Conservation (phyloP, 2,797 vertebrate species). For the Scarus forsteni region DNA sequence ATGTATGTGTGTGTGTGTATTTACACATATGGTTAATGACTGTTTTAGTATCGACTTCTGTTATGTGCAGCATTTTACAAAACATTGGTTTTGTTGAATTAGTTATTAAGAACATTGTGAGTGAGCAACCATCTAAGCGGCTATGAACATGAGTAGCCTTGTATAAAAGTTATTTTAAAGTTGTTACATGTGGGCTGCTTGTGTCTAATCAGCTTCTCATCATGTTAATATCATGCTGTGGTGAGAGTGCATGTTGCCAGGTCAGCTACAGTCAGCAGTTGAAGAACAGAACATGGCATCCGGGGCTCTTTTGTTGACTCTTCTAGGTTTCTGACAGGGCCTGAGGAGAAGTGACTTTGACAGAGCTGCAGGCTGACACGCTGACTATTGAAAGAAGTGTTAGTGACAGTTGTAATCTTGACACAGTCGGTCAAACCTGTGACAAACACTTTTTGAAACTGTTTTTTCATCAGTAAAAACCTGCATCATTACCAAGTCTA, state of each 20-base stretch:
- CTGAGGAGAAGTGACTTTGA: constrained; percentile 14
- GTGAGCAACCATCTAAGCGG: neutral
- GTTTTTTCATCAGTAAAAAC: neutral
- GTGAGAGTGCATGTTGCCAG: constrained; percentile 45
- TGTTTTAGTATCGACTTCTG: too few relatives aligned
- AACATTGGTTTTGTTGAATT: neutral
- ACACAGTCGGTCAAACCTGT: constrained; percentile 6
- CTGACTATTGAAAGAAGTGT: constrained; percentile 19
- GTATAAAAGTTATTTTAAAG: constrained; percentile 6
- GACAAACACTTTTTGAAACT: neutral
- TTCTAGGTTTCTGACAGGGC: constrained; percentile 14
- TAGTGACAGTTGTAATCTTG: constrained; percentile 4
- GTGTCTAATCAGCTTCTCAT: constrained; percentile 38
- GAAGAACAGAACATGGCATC: constrained; percentile 38
- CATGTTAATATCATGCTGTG: constrained; percentile 38
- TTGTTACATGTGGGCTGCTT: constrained; percentile 6
- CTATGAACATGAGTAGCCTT: neutral
- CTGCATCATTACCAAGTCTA: too few relatives aligned
- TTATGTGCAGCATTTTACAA: neutral
- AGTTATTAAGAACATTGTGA: neutral
- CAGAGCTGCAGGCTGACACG: constrained; percentile 21
- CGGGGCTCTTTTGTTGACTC: constrained; percentile 36
- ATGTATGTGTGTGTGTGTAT: too few relatives aligned
- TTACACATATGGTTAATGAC: too few relatives aligned
- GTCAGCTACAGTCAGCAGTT: constrained; percentile 38